Evolutionary conservation across 1,140 invertebrate genomes (phyloP).

Genomic region (Lepidurus couesii): DNA sequence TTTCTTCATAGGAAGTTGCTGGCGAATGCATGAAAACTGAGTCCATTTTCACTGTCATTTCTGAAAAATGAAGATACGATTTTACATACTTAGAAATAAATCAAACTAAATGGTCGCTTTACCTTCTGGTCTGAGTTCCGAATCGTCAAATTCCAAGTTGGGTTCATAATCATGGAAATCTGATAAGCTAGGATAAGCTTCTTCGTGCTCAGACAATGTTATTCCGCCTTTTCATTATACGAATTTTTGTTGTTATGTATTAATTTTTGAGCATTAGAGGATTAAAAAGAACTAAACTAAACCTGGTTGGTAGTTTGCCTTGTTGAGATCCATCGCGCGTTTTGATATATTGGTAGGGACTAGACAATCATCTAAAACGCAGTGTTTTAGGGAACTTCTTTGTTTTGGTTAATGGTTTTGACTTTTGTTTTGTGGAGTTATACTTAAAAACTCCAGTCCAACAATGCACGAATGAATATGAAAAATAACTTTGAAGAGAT

Average conservation of each 20-base stretch:
- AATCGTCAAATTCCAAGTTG: conserved; percentile 92
- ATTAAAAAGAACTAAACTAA: too few species aligned
- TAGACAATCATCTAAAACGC: not conserved
- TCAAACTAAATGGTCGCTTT: conserved; percentile 39
- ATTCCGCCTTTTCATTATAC: not conserved
- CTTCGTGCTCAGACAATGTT: conserved; percentile 50
- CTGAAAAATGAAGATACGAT: conserved; percentile 24
- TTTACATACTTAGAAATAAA: conserved; percentile 22
- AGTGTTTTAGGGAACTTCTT: not conserved
- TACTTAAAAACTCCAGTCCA: too few species aligned
- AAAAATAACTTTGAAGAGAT: too few species aligned
- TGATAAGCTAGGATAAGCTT: conserved; percentile 78
- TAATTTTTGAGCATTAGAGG: not conserved
- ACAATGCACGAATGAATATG: too few species aligned
- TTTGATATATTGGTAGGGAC: not conserved
- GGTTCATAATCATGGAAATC: conserved; percentile 90
- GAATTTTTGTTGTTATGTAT: not conserved
- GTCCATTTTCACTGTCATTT: not conserved
- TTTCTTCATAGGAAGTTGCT: not conserved
- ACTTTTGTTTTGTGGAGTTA: too few species aligned
- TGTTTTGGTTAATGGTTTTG: not conserved
- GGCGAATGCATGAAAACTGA: conserved; percentile 16
- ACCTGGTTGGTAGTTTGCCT: not conserved
- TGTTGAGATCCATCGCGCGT: not conserved
- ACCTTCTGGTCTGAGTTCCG: conserved; percentile 62